Conservation (phyloP, 1,140 invertebrate genomes). For the Pissodes strobi region DNA sequence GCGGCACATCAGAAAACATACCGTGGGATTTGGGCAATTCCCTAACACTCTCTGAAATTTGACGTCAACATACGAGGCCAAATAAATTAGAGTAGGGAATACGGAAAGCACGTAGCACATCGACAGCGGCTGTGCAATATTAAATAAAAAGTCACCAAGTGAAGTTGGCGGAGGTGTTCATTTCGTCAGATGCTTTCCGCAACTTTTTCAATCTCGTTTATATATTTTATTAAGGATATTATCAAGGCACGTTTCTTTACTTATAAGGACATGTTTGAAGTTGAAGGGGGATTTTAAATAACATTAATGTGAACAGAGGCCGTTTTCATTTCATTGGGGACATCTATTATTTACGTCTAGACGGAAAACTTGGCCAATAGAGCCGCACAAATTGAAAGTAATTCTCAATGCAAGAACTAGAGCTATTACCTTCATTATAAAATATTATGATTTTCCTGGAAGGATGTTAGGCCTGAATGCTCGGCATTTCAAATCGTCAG, state of each 20-base stretch:
- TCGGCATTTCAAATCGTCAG: too few species aligned
- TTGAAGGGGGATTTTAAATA: too few species aligned
- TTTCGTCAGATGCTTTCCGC: slow-evolving; percentile 12
- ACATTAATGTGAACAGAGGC: too few species aligned
- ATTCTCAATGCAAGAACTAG: too few species aligned
- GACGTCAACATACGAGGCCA: slow-evolving; percentile 46
- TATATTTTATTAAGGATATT: slow-evolving; percentile 3
- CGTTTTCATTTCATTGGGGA: too few species aligned
- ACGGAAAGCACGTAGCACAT: slow-evolving; percentile 32
- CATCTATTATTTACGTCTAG: too few species aligned
- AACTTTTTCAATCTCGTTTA: slow-evolving; percentile 22
- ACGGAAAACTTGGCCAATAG: too few species aligned
- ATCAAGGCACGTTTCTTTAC: not conserved
- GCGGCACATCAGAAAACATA: slow-evolving; percentile 52
- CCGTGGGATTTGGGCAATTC: slow-evolving; percentile 49
- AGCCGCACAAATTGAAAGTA: too few species aligned
- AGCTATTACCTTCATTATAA: too few species aligned
- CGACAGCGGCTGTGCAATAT: slow-evolving; percentile 38
- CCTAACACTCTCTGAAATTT: slow-evolving; percentile 49
- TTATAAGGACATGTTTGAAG: too few species aligned
- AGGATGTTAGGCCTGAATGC: too few species aligned
- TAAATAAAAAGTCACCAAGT: slow-evolving; percentile 42
- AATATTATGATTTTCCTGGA: too few species aligned
- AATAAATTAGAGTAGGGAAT: slow-evolving; percentile 53
- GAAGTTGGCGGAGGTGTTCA: slow-evolving; percentile 7